Evolutionary conservation across 2,888 invertebrate genomes (phyloP), one percentile per base, ranked within the genome.

Genomic region (Acleris cristana): DNA sequence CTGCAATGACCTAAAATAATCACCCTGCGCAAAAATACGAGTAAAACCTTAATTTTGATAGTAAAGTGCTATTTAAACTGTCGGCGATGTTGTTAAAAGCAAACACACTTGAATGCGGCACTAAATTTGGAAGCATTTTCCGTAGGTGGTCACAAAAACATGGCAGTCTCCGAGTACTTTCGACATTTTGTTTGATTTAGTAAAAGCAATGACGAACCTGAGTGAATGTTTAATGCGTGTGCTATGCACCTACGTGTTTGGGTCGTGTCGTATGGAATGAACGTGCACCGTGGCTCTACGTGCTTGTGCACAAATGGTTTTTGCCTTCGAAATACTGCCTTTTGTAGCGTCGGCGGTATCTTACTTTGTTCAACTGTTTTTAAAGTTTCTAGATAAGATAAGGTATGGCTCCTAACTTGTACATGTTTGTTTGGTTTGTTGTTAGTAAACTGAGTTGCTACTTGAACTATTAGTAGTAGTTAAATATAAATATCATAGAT

Each of bases 151-250:
- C 75, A 76, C 70, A 72, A 69, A 78, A 76, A 78, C 69, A 79
- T 73, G 76, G 72, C 73, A 70, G 65, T 65, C 70, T 58, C 64
- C 74, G 64, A 45, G 76, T 78, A 73, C 77, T 83, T 81, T 79
- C 79, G 61, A 77, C 75, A 61, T 59, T 69, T 63, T 79, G 73
- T 82, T 81, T 79, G 72, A 70, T 74, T 79, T 76, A 64, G 76
- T 76, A 79, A 81, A 81, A 79, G 79, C 78, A 74, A 66, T 69
- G 67, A 67, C 48, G 49, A 58, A 58, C 67, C 58, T 49, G 62
- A 57, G 30, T 67, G 62, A 67, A 67, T 63, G 49, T 67, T 67
- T 62, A 67, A 67, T 67, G 57, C 58, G 53, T 58, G 57, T 67
- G 57, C 67, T 58, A 62, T 67, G 57, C 67, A 61, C 62, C 53